These are phyloP conservation scores for Murina feae DNA, from an alignment of 2,113 vertebrate genomes.

Conservation along the genomic window DNA sequence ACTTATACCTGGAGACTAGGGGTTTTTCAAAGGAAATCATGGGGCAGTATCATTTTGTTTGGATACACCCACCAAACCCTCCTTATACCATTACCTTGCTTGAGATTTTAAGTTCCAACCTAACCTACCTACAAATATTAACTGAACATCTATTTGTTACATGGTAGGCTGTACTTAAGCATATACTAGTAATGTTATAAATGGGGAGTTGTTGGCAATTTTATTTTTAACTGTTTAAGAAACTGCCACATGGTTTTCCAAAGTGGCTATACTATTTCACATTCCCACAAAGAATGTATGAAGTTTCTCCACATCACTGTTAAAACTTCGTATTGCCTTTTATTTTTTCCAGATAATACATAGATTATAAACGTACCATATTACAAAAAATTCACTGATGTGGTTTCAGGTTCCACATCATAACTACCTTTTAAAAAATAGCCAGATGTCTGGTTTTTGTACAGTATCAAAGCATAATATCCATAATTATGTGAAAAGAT, in stretches of 20 bases:
- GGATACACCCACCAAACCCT: not conserved
- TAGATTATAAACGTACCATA: not conserved
- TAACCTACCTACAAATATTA: slow-evolving; percentile 25
- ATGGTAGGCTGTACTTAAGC: not conserved
- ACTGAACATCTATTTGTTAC: not conserved
- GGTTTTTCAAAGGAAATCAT: slow-evolving; percentile 5
- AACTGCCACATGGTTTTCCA: not conserved
- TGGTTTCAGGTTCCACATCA: not conserved
- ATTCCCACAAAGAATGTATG: not conserved
- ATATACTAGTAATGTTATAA: not conserved
- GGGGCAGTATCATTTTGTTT: not conserved
- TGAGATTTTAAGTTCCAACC: not conserved
- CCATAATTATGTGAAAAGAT: not conserved
- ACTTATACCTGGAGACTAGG: not conserved
- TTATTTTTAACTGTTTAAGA: slow-evolving; percentile 17
- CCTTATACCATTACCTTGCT: not conserved
- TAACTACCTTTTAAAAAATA: not conserved
- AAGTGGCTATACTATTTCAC: not conserved
- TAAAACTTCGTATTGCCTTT: not conserved
- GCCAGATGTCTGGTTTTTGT: not conserved
- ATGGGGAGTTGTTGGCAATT: not conserved
- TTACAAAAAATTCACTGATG: not conserved
- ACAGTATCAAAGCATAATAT: not conserved
- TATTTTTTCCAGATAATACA: not conserved
- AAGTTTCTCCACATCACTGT: not conserved